phyloP scores from a whole-genome alignment of 2,888 invertebrate genomes.

The Aphidoletes aphidimyza region DNA sequence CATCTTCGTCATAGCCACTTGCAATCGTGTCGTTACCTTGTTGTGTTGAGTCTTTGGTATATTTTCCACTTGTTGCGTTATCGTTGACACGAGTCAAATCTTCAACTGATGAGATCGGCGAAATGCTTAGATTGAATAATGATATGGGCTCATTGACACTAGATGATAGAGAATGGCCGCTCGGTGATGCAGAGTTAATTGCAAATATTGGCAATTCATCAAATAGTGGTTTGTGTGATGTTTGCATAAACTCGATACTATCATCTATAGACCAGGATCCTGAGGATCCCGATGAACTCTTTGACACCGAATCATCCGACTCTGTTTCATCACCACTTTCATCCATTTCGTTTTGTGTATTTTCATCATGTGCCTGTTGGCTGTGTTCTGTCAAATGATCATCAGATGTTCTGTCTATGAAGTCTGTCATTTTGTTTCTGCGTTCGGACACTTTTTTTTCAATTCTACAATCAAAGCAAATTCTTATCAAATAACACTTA shows the following conservation, averaged over 20 bases:
- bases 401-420: neutral
- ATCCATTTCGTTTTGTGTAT: neutral
- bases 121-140: constrained; percentile 54
- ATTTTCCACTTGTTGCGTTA: neutral
- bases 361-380: neutral
- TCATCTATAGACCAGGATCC: constrained; percentile 17
- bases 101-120: constrained; percentile 41
- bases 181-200: neutral
- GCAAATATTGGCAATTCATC: constrained; percentile 36
- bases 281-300: neutral
- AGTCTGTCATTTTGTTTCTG: constrained; percentile 14
- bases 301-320: neutral
- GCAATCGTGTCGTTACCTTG: neutral
- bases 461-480: no score
- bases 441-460: no score
- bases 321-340: neutral
- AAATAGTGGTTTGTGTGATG: constrained; percentile 1
- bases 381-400: neutral
- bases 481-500: no score
- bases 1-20: constrained; percentile 58
- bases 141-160: constrained; percentile 26
- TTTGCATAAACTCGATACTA: constrained; percentile 2
- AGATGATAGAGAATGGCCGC: neutral
- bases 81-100: constrained; percentile 8
- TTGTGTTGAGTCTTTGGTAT: neutral